Evolutionary conservation across 2,113 vertebrate species (phyloP).

Genomic region (Gavialis gangeticus): DNA sequence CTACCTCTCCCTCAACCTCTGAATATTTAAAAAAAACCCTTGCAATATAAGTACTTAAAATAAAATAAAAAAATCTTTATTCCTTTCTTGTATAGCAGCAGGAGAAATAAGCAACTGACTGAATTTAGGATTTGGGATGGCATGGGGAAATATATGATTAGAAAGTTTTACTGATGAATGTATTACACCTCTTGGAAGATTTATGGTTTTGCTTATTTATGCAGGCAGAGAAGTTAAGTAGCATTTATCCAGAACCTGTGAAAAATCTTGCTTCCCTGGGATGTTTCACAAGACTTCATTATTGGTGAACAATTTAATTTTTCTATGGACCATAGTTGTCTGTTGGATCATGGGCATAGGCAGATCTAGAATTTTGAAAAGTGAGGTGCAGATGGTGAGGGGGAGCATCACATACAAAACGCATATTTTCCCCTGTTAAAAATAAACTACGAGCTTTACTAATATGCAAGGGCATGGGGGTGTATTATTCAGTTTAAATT

Average conservation of each 20-base stretch:
- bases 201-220: not conserved
- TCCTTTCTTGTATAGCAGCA: not conserved
- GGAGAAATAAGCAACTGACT: not conserved
- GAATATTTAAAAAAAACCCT: no score
- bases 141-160: not conserved
- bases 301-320: not conserved
- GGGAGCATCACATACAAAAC: no score
- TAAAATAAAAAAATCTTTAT: not conserved
- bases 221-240: not conserved
- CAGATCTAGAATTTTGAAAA: no score
- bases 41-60: no score
- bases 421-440: no score
- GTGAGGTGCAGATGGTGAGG: no score
- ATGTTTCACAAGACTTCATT: not conserved
- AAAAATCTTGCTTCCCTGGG: not conserved
- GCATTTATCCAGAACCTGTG: not conserved
- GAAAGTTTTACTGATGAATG: not conserved
- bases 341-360: no score
- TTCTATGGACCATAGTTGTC: fast-evolving
- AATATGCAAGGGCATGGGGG: no score
- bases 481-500: no score
- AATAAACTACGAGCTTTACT: no score
- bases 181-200: not conserved
- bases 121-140: not conserved
- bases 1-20: no score